Conservation (phyloP, 2,888 invertebrate species). For the Zeuzera pyrina region DNA sequence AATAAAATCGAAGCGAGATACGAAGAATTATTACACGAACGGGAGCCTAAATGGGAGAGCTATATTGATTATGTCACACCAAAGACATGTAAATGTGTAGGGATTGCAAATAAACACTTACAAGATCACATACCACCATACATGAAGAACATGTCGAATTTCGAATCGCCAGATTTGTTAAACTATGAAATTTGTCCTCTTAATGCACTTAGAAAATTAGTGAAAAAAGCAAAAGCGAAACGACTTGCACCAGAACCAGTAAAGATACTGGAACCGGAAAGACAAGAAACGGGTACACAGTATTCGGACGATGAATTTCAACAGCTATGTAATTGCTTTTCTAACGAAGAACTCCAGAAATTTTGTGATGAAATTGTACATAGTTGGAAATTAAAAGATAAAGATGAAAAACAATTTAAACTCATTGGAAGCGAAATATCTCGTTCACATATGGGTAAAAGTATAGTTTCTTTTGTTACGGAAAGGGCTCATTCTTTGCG, state of each 20-base stretch:
- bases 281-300: slow-evolving; percentile 35
- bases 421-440: slow-evolving; percentile 24
- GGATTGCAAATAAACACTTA: slow-evolving; percentile 43
- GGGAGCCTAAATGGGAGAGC: slow-evolving; percentile 50
- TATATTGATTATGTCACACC: slow-evolving; percentile 38
- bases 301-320: slow-evolving; percentile 41
- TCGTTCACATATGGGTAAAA: slow-evolving; percentile 20
- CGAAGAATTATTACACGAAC: slow-evolving; percentile 31
- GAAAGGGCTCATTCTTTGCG: slow-evolving; percentile 35
- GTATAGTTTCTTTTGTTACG: slow-evolving; percentile 27
- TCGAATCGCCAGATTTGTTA: slow-evolving; percentile 32
- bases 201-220: slow-evolving; percentile 31
- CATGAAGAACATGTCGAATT: slow-evolving; percentile 44
- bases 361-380: no score
- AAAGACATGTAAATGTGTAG: slow-evolving; percentile 38
- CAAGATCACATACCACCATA: slow-evolving; percentile 47
- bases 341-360: slow-evolving; percentile 32
- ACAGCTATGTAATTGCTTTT: slow-evolving; percentile 41
- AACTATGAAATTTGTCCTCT: slow-evolving; percentile 43
- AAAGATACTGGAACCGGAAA: slow-evolving; percentile 21
- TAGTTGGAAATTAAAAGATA: slow-evolving; percentile 4
- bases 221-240: slow-evolving; percentile 29
- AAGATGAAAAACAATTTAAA: slow-evolving; percentile 15
- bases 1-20: slow-evolving; percentile 28
- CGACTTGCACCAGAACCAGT: slow-evolving; percentile 15